A percentile compares a stretch with the other conserved stretches of the same genome.
Conservation (phyloP, 2,888 invertebrate genomes). For the Cephus spinipes region DNA sequence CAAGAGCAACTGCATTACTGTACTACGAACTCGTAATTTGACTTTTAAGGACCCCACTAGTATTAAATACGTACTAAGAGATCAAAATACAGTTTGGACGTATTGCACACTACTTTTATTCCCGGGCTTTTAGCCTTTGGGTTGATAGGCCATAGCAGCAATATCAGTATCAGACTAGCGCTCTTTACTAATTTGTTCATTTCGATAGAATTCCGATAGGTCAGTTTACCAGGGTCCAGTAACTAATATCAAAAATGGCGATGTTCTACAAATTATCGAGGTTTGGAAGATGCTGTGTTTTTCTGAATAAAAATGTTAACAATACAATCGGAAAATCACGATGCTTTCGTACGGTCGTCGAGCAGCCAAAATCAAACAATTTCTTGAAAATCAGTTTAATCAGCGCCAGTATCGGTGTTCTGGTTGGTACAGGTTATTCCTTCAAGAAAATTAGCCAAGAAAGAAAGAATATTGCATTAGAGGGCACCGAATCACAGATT, state of each 20-base stretch:
- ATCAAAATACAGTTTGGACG: background rate
- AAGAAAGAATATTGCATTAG: slow-evolving; percentile 65
- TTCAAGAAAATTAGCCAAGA: slow-evolving; percentile 64
- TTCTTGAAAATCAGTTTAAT: slow-evolving; percentile 70
- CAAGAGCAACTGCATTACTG: background rate
- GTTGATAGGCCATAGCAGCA: background rate
- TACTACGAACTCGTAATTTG: background rate
- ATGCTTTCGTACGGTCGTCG: slow-evolving; percentile 18
- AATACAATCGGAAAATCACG: slow-evolving; percentile 17
- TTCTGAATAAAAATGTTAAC: slow-evolving; percentile 26
- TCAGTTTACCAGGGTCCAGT: background rate
- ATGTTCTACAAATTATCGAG: slow-evolving; percentile 44
- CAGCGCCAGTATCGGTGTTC: slow-evolving; percentile 71
- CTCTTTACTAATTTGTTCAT: background rate
- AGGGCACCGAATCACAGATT: slow-evolving; percentile 61
- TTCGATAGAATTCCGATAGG: background rate
- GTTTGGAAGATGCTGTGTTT: slow-evolving; percentile 33
- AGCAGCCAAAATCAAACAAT: slow-evolving; percentile 32
- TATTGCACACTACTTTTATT: background rate
- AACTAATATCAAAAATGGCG: slow-evolving; percentile 41
- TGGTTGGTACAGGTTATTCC: slow-evolving; percentile 69
- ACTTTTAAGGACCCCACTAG: background rate
- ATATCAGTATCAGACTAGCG: background rate
- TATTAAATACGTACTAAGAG: background rate
- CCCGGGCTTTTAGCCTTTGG: background rate